phyloP scores from a whole-genome alignment of 2,113 vertebrate genomes.

The Lampris megalopsis region DNA sequence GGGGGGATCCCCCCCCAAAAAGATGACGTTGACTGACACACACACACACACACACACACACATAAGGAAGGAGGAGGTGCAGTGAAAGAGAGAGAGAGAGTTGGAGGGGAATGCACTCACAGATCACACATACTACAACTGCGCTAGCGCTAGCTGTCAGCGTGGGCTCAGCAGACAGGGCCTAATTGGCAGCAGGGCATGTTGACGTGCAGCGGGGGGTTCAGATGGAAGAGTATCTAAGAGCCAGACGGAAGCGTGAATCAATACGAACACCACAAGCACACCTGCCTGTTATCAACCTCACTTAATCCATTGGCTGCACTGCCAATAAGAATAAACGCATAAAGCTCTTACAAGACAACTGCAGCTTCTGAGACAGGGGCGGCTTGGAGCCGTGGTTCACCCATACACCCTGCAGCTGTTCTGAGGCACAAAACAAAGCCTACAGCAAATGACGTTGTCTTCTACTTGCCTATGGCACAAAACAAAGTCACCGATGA shows the following conservation, averaged over 20 bases:
- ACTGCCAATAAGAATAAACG: conserved; percentile 35
- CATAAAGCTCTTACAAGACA: conserved; percentile 2
- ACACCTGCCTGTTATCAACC: conserved; percentile 41
- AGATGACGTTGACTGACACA: conserved; percentile 4
- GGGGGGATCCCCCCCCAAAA: not conserved
- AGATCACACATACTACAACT: not conserved
- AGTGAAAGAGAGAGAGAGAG: not conserved
- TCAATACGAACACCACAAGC: conserved; percentile 59
- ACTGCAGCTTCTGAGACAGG: not conserved
- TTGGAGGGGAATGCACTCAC: not conserved
- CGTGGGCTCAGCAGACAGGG: conserved; percentile 16
- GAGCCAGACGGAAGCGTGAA: conserved; percentile 48
- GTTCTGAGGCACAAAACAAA: too few species aligned
- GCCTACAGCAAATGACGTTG: too few species aligned
- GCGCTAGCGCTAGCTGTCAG: conserved; percentile 30
- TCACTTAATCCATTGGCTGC: conserved; percentile 51
- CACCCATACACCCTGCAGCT: not conserved
- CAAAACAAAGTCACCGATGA: too few species aligned
- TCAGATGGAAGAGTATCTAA: conserved; percentile 38
- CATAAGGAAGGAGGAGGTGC: not conserved
- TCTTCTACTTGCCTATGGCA: too few species aligned
- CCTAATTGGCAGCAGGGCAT: conserved; percentile 61
- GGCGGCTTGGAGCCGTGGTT: conserved; percentile 6
- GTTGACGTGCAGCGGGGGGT: conserved; percentile 53
- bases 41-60: conserved; percentile 21